Evolutionary conservation across 2,888 invertebrate genomes (phyloP), one percentile per base, ranked within the genome.

Genomic region (Laothoe populi): DNA sequence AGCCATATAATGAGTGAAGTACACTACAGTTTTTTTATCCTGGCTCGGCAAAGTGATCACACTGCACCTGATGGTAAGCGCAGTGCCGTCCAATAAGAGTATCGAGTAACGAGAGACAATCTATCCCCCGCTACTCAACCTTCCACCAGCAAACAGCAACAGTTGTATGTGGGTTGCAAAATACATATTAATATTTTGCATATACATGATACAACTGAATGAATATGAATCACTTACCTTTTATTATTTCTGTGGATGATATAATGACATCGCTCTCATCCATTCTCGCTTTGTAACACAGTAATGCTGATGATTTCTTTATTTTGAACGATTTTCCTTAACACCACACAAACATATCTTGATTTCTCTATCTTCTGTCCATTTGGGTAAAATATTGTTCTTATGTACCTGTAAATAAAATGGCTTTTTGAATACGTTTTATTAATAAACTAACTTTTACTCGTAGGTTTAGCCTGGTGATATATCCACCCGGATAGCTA

Each of bases 221-320:
- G 1, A 24, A 40, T 49, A 60, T 64, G 23, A 62, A 60, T 62
- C 46, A 73, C 85, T 87, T 88, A 95, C 95, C 95, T 94, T 94
- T 94, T 66, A 95, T 94, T 68, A 95, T 94, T 84, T 95, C 95
- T 23, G 94, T 94, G 61, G 95, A 94, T 77, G 94, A 94, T 79
- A 95, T 90, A 70, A 95, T 90, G 73, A 94, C 92, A 79, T 94
- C 94, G 71, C 71, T 88, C 38, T 92, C 92, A 81, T 92, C 93
- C 93, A 93, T 93, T 70, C 85, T 92, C 70, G 77, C 75, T 81
- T 85, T 88, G 85, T 91, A 90, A 69, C 91, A 92, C 76, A 91
- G 72, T 70, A 91, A 77, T 62, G 77, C 79, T 57, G 84, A 72
- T 75, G 89, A 79, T 78, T 84, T 87, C 85, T 80, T 87, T 86